These are phyloP conservation scores for Allacma fusca DNA, from an alignment of 2,888 invertebrate species.

Conservation along the genomic window DNA sequence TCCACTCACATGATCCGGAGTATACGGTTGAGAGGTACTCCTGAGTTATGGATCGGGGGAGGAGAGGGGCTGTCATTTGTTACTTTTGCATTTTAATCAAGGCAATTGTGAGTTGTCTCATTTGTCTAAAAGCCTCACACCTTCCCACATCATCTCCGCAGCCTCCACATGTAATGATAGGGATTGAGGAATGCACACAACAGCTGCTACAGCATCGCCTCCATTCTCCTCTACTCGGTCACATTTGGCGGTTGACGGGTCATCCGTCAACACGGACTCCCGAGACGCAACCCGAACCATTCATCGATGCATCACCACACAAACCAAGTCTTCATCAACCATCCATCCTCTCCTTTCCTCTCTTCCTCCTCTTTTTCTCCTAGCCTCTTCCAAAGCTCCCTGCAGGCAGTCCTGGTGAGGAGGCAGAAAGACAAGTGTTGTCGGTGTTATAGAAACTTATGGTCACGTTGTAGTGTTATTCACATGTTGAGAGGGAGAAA, in stretches of 20 bases:
- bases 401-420: too few relatives aligned
- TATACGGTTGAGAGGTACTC: neutral
- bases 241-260: conserved; percentile 51
- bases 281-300: conserved; percentile 34
- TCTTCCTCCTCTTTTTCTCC: neutral
- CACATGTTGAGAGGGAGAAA: too few relatives aligned
- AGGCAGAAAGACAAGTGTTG: too few relatives aligned
- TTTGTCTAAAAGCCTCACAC: conserved; percentile 16
- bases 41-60: neutral
- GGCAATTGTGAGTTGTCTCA: conserved; percentile 30
- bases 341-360: neutral
- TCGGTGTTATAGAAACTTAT: too few relatives aligned
- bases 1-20: neutral
- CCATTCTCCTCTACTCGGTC: conserved; percentile 27
- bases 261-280: conserved; percentile 51
- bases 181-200: neutral
- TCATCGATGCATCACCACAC: conserved; percentile 2
- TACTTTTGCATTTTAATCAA: conserved; percentile 42
- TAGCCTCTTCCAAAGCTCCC: too few relatives aligned
- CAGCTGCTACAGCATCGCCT: neutral
- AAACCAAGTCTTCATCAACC: neutral
- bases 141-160: neutral
- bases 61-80: conserved; percentile 38
- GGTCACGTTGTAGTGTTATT: too few relatives aligned
- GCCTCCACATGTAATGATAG: neutral